A percentile compares a stretch with the other conserved stretches of the same genome.
Evolutionary conservation across 2,797 vertebrate genomes (phyloP).

Genomic region (Parauchenoglanis ngamensis): DNA sequence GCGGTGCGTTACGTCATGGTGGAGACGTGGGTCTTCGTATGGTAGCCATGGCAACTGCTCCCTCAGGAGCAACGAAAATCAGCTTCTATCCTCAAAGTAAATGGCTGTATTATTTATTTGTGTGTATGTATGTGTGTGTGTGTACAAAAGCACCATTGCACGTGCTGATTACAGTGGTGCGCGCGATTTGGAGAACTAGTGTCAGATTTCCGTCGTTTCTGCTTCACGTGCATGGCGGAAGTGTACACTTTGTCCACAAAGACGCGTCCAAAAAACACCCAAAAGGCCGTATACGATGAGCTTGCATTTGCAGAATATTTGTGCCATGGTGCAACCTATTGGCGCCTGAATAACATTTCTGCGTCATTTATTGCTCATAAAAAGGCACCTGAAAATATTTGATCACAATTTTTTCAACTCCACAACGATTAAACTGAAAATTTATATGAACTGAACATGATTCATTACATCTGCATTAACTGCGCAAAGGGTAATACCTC

Average conservation of each 20-base stretch:
- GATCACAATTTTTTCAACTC: background rate
- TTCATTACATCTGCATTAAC: background rate
- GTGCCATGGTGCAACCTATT: background rate
- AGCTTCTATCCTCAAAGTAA: background rate
- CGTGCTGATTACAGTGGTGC: background rate
- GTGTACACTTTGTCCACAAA: too few relatives aligned
- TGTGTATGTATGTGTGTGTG: background rate
- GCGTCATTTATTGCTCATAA: background rate
- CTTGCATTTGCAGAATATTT: background rate
- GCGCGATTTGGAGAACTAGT: too few relatives aligned
- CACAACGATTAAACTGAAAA: background rate
- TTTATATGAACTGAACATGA: background rate
- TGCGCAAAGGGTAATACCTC: background rate
- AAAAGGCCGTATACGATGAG: background rate
- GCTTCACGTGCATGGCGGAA: background rate
- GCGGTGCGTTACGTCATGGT: slow-evolving; percentile 64
- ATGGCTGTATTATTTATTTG: background rate
- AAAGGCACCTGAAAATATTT: background rate
- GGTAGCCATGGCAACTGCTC: slow-evolving; percentile 49
- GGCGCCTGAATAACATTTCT: background rate
- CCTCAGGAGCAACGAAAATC: background rate
- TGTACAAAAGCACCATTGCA: background rate
- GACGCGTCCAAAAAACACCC: too few relatives aligned
- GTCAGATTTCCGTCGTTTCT: background rate
- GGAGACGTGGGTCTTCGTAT: slow-evolving; percentile 30